A percentile compares a stretch with the other conserved stretches of the same genome.
Conservation (phyloP, 1,140 invertebrate genomes). For the Camponotus vicinus region DNA sequence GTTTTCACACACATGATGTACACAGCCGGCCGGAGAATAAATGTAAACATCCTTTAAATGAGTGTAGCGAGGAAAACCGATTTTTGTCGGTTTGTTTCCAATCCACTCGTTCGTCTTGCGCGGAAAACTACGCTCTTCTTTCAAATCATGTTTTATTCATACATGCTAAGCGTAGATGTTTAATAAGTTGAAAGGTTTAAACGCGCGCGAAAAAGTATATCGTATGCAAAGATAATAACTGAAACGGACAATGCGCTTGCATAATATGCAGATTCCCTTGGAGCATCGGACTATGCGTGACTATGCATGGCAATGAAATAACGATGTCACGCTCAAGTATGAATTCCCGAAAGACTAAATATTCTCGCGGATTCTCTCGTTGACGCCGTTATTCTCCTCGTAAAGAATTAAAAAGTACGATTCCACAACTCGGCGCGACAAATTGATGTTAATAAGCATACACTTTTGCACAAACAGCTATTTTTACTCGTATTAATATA, state of each 20-base stretch:
- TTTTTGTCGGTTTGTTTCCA: conserved; percentile 35
- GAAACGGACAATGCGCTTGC: conserved; percentile 40
- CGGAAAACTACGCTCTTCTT: conserved; percentile 20
- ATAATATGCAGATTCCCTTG: conserved; percentile 52
- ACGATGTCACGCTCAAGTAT: conserved; percentile 31
- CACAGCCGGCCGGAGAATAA: not conserved
- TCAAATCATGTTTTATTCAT: conserved; percentile 49
- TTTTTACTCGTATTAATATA: not conserved
- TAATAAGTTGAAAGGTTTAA: conserved; percentile 60
- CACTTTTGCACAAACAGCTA: not conserved
- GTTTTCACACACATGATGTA: not conserved
- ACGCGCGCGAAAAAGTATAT: conserved; percentile 38
- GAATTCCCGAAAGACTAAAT: conserved; percentile 5
- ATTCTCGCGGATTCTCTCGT: not conserved
- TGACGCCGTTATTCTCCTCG: not conserved
- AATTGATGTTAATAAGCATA: not conserved
- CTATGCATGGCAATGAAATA: conserved; percentile 31
- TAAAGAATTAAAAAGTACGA: not conserved
- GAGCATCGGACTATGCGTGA: conserved; percentile 18
- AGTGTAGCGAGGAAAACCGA: not conserved
- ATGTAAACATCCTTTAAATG: conserved; percentile 33
- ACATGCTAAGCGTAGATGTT: conserved; percentile 46
- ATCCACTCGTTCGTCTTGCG: not conserved
- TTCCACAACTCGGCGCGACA: not conserved
- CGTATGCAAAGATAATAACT: conserved; percentile 26